Base-by-base conservation (phyloP, 2,113 vertebrate genomes). In the Macroglossus sobrinus region DNA sequence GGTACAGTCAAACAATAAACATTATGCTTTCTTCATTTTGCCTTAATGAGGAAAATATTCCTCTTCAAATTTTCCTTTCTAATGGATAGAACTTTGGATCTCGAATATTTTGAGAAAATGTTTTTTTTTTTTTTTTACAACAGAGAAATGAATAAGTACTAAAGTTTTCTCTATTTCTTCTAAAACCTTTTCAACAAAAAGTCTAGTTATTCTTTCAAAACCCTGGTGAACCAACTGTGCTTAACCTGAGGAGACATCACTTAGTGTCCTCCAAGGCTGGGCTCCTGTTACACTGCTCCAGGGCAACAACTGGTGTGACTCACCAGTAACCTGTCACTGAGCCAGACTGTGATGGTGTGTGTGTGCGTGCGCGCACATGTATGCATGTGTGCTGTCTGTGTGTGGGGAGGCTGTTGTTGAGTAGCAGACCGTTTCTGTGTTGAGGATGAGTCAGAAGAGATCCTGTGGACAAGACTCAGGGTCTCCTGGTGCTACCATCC, bases 341-440 rank as follows among this genome's bases (percentile, higher is more conserved):
- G 26, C 59, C 13, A 35, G 26, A 2, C 16, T 3, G 7, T 28
- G 1, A 10, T 0, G 16, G 45, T 64, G 7, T 22, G 4, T 4
- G 24, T 47, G 26, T 35, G 24, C 5, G 33, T 2, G 13, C 18
- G 5, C 30, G 28, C 13, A 4, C 7, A 35, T 35, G 43, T 63
- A 26, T 22, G 22, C 14, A 5, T 7, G 26, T 74, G 71, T 26
- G 4, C 3, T 16, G 22, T 40, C 19, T 4, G 7, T 47, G 15
- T 40, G 47, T 24, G 24, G 38, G 28, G 35, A 47, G 22, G 43
- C 45, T 68, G 33, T 24, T 8, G 11, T 10, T n/a, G 55, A 45
- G 45, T 2, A 6, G 19, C 55, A 2, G 10, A 55, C 6, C 7
- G 26, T 22, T n/a, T 12, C 16, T 0, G 7, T 55, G 19, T 14